These are phyloP conservation scores for Erpetoichthys calabaricus DNA, from an alignment of 2,797 vertebrate genomes.

Conservation along the genomic window DNA sequence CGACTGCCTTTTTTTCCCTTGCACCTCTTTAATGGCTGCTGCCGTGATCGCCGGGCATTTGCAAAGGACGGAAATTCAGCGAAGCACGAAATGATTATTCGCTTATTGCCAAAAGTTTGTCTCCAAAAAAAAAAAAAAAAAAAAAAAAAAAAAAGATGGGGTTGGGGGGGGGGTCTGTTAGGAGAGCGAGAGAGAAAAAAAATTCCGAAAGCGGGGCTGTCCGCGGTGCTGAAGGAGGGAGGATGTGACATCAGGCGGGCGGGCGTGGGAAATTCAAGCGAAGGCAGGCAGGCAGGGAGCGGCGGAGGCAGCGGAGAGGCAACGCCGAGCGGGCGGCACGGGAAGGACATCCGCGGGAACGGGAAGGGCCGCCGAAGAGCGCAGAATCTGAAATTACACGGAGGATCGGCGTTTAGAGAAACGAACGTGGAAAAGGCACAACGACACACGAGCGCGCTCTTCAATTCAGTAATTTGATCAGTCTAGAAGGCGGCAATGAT, in stretches of 20 bases:
- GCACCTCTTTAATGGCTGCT: conserved; percentile 31
- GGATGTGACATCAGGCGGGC: conserved; percentile 65
- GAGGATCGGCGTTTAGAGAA: no score
- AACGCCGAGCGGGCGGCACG: no score
- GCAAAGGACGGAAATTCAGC: conserved; percentile 27
- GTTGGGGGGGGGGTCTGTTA: conserved; percentile 29
- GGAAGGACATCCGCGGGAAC: no score
- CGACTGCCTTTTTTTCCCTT: conserved; percentile 13
- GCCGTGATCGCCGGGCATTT: conserved; percentile 29
- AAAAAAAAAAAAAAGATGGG: conserved; percentile 24
- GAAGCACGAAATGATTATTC: conserved; percentile 28
- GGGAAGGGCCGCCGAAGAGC: no score
- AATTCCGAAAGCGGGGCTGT: conserved; percentile 40
- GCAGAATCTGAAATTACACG: no score
- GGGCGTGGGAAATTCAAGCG: conserved; percentile 72
- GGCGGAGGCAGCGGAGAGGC: no score
- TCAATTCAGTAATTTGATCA: no score
- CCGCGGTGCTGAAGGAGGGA: conserved; percentile 49
- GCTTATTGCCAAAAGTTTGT: conserved; percentile 66
- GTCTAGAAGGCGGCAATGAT: no score
- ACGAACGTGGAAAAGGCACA: no score
- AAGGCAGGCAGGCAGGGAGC: not conserved
- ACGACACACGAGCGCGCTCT: no score
- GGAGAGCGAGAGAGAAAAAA: conserved; percentile 27
- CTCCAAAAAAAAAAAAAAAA: conserved; percentile 33